Percentiles rank a stretch among this genome's conserved stretches.
phyloP scores from a whole-genome alignment of 2,888 invertebrate species.

The Clepsis dumicolana region DNA sequence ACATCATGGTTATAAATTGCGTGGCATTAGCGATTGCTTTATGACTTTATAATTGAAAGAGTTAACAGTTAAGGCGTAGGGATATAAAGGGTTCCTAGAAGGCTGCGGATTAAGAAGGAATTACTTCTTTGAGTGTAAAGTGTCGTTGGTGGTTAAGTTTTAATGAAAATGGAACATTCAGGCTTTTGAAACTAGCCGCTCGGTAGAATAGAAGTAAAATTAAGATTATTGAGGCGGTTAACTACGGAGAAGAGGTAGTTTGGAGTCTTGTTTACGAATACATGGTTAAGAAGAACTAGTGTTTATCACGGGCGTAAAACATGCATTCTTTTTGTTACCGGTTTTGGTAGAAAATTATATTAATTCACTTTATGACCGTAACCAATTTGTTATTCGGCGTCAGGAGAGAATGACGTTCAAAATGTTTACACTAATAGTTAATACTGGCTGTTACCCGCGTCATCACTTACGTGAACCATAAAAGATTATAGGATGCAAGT shows the following conservation, averaged over 20 bases:
- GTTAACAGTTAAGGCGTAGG: conserved; percentile 62
- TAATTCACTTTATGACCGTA: too few species aligned
- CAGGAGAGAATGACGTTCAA: too few species aligned
- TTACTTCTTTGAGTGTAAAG: conserved; percentile 19
- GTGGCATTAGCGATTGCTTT: conserved; percentile 69
- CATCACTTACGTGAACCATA: too few species aligned
- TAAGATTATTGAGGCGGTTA: neutral
- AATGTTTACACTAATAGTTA: too few species aligned
- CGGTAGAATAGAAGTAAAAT: neutral
- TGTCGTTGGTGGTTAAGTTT: neutral
- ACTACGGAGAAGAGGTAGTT: neutral
- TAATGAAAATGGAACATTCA: neutral
- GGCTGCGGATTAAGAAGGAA: conserved; percentile 12
- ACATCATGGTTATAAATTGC: conserved; percentile 77
- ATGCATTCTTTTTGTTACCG: too few species aligned
- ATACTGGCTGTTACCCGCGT: too few species aligned
- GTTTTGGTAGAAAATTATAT: too few species aligned
- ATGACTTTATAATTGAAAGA: conserved; percentile 70
- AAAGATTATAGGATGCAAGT: too few species aligned
- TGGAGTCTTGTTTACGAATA: neutral
- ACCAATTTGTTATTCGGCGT: too few species aligned
- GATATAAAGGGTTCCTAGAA: conserved; percentile 38
- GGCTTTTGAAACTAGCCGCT: neutral
- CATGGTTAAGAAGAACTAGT: neutral
- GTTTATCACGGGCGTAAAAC: too few species aligned